Conservation (phyloP, 23 tunicate genomes). For the Styela plicata region DNA sequence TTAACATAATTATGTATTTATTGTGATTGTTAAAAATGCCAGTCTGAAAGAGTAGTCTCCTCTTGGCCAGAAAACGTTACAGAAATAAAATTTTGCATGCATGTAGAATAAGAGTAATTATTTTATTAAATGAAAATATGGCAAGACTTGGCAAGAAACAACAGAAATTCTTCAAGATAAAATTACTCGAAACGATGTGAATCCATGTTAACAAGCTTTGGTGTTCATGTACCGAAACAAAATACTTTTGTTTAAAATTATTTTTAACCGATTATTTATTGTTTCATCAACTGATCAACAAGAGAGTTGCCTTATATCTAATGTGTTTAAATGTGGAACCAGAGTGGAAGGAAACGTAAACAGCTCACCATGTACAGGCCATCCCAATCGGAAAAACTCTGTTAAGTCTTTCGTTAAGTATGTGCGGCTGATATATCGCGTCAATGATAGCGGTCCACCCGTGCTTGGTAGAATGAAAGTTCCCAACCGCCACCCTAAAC, state of each 20-base stretch:
- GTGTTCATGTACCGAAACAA: background rate
- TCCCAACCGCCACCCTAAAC: background rate
- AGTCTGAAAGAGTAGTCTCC: background rate
- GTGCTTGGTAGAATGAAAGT: background rate
- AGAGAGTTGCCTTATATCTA: background rate
- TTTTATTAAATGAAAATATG: no score
- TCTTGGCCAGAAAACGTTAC: no score
- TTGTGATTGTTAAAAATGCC: no score
- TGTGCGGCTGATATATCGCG: background rate
- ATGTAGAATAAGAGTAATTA: no score
- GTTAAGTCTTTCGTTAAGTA: no score
- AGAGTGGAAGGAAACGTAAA: no score
- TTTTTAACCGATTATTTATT: background rate
- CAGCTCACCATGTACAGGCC: no score
- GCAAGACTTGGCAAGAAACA: background rate
- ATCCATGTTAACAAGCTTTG: background rate
- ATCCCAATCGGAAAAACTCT: no score
- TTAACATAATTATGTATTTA: no score
- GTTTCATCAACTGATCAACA: background rate
- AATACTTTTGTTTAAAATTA: background rate
- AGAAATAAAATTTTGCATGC: no score
- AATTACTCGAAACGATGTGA: background rate
- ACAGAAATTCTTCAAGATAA: background rate
- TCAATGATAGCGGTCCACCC: background rate
- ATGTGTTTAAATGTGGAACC: no score